Conservation (phyloP, 2,113 vertebrate genomes). For the Perca fluviatilis region DNA sequence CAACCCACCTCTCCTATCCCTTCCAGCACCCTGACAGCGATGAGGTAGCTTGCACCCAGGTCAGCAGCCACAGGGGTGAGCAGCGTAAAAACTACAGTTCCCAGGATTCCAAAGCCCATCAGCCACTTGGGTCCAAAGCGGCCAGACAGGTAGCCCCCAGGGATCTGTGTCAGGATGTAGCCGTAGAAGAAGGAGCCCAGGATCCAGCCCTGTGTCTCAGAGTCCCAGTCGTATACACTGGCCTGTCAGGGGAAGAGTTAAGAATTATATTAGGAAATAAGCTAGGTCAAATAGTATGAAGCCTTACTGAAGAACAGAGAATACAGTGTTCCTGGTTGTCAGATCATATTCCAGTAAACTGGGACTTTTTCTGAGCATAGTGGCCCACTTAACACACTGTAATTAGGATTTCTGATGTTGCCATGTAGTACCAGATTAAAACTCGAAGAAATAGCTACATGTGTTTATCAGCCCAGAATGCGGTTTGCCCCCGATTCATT, state of each 20-base stretch:
- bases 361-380: too few species aligned
- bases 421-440: not conserved
- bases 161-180: conserved; percentile 97
- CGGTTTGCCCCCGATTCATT: too few species aligned
- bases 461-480: too few species aligned
- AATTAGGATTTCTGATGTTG: not conserved
- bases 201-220: conserved; percentile 97
- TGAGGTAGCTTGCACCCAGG: conserved; percentile 90
- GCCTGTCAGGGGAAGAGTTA: conserved; percentile 80
- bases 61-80: conserved; percentile 93
- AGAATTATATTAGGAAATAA: too few species aligned
- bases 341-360: too few species aligned
- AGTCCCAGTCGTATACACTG: conserved; percentile 91
- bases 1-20: conserved; percentile 94
- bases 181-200: conserved; percentile 98
- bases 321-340: too few species aligned
- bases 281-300: too few species aligned
- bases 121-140: conserved; percentile 92
- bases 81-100: conserved; percentile 91
- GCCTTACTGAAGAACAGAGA: too few species aligned
- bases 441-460: not conserved
- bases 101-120: conserved; percentile 91
- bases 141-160: conserved; percentile 93
- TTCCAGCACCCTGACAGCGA: conserved; percentile 91
- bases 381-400: too few species aligned